phyloP scores from a whole-genome alignment of 2,888 invertebrate species.

The Periphyllus acericola region DNA sequence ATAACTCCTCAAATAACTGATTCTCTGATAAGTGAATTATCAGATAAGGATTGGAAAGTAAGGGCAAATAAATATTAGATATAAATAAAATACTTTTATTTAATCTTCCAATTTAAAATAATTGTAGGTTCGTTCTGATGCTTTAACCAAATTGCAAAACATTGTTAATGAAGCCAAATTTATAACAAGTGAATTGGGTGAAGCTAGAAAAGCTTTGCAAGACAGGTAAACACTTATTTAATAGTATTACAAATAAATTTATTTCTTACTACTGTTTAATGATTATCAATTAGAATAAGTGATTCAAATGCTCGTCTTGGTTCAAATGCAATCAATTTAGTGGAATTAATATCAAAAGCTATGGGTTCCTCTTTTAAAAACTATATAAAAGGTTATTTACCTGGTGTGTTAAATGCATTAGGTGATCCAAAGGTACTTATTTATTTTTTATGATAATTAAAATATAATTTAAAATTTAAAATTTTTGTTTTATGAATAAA shows the following conservation, averaged over 20 bases:
- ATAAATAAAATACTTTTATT: conserved; percentile 7
- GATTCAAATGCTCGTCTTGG: conserved; percentile 95
- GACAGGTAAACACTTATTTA: conserved; percentile 39
- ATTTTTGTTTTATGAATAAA: background rate
- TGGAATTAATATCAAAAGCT: conserved; percentile 81
- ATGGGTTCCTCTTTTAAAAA: conserved; percentile 83
- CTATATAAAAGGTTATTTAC: conserved; percentile 83
- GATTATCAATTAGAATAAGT: conserved; percentile 74
- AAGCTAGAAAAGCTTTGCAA: conserved; percentile 79
- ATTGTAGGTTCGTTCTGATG: conserved; percentile 76
- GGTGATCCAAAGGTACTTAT: conserved; percentile 77
- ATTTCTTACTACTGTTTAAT: background rate
- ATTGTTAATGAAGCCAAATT: conserved; percentile 81
- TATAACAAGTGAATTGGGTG: conserved; percentile 85
- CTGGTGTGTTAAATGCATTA: conserved; percentile 78
- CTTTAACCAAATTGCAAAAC: conserved; percentile 76
- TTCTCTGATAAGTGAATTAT: conserved; percentile 79
- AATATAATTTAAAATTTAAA: background rate
- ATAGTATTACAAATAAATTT: background rate
- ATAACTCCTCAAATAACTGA: conserved; percentile 86
- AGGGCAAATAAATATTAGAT: conserved; percentile 4
- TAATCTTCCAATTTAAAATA: background rate
- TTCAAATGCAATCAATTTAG: conserved; percentile 83
- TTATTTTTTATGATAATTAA: background rate
- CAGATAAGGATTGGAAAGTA: conserved; percentile 94